A percentile compares a stretch with the other conserved stretches of the same genome.
Evolutionary conservation across 2,888 invertebrate species (phyloP).

Genomic region (Zygogramma bicolorata): DNA sequence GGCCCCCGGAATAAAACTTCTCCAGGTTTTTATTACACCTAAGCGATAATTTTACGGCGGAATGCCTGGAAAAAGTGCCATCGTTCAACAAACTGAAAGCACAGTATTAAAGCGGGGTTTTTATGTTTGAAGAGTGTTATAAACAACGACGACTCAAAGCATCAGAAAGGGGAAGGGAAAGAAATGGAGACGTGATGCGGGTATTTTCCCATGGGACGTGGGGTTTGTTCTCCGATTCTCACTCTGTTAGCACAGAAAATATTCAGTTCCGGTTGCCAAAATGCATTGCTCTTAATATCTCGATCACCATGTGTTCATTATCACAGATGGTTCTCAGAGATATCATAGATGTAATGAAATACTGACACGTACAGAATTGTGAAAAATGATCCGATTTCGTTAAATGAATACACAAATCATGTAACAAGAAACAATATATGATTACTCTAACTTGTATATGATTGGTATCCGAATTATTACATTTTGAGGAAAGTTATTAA

Average conservation of each 20-base stretch:
- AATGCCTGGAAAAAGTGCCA: neutral
- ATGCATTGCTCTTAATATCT: neutral
- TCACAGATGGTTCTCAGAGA: too few relatives aligned
- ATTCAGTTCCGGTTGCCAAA: neutral
- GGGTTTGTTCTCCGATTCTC: neutral
- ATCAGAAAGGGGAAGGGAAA: neutral
- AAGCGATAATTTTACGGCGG: constrained; percentile 4
- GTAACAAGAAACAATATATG: too few relatives aligned
- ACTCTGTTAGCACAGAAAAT: neutral
- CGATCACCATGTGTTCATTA: neutral
- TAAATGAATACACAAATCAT: too few relatives aligned
- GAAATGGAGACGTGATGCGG: neutral
- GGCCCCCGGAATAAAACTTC: neutral
- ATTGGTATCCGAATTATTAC: too few relatives aligned
- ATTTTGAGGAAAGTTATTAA: too few relatives aligned
- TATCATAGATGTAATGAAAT: too few relatives aligned
- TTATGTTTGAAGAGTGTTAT: constrained; percentile 9
- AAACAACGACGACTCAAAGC: neutral
- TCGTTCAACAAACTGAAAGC: constrained; percentile 3
- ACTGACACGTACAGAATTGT: too few relatives aligned
- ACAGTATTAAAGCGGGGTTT: neutral
- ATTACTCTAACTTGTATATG: too few relatives aligned
- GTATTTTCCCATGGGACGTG: neutral
- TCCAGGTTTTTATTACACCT: constrained; percentile 3
- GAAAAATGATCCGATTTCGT: too few relatives aligned